phyloP scores from a whole-genome alignment of 1,140 invertebrate species.

The Drosophila repleta region DNA sequence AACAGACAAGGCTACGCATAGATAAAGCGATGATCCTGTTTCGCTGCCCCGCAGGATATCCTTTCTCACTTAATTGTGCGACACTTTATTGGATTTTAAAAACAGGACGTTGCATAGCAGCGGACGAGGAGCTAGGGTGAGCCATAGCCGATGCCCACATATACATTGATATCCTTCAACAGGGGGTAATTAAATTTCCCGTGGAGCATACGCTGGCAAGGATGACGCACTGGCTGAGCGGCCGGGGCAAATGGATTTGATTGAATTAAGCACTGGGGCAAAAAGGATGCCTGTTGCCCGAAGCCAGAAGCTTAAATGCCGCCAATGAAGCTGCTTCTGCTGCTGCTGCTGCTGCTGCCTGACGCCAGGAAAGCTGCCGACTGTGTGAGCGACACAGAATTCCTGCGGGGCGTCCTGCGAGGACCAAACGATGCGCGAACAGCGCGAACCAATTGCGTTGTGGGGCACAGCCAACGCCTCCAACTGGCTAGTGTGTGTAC shows the following conservation, averaged over 20 bases:
- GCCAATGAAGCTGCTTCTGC: constrained; percentile 51
- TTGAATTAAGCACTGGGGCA: constrained; percentile 62
- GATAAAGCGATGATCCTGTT: constrained; percentile 13
- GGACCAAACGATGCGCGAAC: constrained; percentile 28
- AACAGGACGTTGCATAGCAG: constrained; percentile 41
- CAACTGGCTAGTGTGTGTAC: constrained; percentile 42
- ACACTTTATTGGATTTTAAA: constrained; percentile 82
- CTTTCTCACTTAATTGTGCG: constrained; percentile 75
- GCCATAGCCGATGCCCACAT: constrained; percentile 5
- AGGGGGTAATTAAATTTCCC: constrained; percentile 76
- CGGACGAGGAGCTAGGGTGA: not conserved
- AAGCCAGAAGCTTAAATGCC: constrained; percentile 60
- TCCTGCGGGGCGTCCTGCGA: constrained; percentile 36
- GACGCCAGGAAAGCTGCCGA: constrained; percentile 42
- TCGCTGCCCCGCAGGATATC: constrained; percentile 63
- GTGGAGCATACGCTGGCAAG: constrained; percentile 63
- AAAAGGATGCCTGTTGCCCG: constrained; percentile 9
- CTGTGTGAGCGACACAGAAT: constrained; percentile 45
- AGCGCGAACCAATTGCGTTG: constrained; percentile 48
- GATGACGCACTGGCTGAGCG: constrained; percentile 61
- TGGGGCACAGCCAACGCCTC: constrained; percentile 44
- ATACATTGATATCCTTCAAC: constrained; percentile 17
- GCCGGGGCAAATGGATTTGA: constrained; percentile 61
- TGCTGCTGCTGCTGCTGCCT: constrained; percentile 38
- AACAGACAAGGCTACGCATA: constrained; percentile 19